Evolutionary conservation across 2,888 invertebrate species (phyloP).

Genomic region (Syrphus vitripennis): DNA sequence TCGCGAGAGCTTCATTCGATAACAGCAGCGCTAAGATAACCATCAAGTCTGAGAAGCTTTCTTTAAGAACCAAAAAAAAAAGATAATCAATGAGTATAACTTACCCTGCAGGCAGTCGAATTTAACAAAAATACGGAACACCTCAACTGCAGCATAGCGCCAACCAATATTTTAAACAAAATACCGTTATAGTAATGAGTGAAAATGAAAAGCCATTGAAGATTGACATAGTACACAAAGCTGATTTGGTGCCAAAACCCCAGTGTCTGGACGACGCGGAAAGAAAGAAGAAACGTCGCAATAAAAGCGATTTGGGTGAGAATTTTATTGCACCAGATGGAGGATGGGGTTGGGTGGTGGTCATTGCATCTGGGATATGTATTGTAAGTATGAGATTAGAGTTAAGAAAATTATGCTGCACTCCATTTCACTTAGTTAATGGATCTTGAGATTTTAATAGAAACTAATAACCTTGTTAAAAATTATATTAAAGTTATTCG

Average conservation of each 20-base stretch:
- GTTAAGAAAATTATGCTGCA: background rate
- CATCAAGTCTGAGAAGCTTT: background rate
- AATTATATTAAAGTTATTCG: no score
- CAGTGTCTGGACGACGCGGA: constrained; percentile 8
- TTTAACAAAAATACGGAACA: no score
- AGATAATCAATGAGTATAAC: no score
- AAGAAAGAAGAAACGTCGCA: constrained; percentile 77
- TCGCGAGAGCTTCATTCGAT: background rate
- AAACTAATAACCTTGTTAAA: no score
- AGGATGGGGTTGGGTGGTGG: constrained; percentile 88
- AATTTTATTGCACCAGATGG: constrained; percentile 88
- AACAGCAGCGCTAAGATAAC: no score
- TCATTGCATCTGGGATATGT: constrained; percentile 87
- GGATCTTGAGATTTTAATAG: no score
- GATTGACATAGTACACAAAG: constrained; percentile 56
- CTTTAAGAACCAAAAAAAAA: no score
- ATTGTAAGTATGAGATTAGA: constrained; percentile 84
- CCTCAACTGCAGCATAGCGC: no score
- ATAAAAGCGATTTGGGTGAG: constrained; percentile 80
- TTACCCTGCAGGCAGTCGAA: no score
- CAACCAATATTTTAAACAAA: background rate
- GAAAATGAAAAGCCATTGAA: constrained; percentile 49
- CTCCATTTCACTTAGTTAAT: background rate
- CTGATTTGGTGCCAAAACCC: constrained; percentile 41
- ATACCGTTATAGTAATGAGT: constrained; percentile 31